Evolutionary conservation across 2,797 vertebrate species (phyloP), one percentile per base, ranked within the genome.

Genomic region (Macrochelys suwanniensis): DNA sequence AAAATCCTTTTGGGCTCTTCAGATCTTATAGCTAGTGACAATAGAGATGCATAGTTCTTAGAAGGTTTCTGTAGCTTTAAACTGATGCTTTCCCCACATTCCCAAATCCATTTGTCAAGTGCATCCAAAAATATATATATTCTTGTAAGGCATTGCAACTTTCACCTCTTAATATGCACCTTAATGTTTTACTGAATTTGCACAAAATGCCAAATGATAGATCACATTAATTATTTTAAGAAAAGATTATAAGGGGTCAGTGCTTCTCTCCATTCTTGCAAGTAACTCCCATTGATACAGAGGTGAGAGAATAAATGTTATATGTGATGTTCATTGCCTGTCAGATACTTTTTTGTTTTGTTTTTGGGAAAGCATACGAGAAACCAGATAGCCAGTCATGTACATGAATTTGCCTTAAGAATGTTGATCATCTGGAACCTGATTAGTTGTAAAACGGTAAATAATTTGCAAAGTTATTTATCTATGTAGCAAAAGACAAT

Each of bases 391-490:
- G 90, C 65, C 87, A 88, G 88, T 96, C 92, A 87, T 82, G 83
- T 56, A 95, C 92, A 90, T 57, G 54, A 94, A 94, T 94, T 95
- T 96, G 94, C 95, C 96, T 97, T 97, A 97, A 96, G 91, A 87
- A 76, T 89, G 90, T 95, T 90, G 89, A 92, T 95, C 93, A 94
- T 82, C 94, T 92, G 88, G 87, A 97, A 95, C 79, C 86, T 61
- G 90, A 90, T 96, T 85, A 93, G 95, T 95, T 93, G 78, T 94
- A 97, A 92, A 93, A 79, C 6, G 96, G 96, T 97, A 97, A 97
- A 97, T 97, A 97, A 91, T 97, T 97, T 94, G 93, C 92, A 84
- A 92, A 97, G 90, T 96, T 97, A 97, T 97, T 97, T 97, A 97
- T 97, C 95, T 91, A 89, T 97, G 95, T 92, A 53, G 6, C 93